A percentile compares a stretch with the other conserved stretches of the same genome.
phyloP scores from a whole-genome alignment of 2,888 invertebrate genomes.

The Erannis defoliaria region DNA sequence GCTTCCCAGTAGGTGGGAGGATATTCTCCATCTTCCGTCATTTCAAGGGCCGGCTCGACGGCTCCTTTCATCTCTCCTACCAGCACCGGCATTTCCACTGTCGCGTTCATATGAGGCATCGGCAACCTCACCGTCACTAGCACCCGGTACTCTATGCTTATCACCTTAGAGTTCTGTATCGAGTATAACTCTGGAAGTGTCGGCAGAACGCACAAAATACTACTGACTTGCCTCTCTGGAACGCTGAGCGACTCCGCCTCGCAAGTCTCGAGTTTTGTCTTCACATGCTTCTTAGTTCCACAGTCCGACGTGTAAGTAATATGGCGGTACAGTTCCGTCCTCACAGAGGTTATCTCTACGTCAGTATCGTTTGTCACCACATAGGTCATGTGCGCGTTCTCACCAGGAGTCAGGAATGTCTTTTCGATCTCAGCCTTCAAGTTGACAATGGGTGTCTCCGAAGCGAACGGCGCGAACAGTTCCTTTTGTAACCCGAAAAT shows the following conservation, averaged over 20 bases:
- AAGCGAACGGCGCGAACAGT: conserved; percentile 31
- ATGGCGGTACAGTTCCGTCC: conserved; percentile 21
- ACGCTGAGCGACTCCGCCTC: neutral
- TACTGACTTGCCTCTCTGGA: neutral
- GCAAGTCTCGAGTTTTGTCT: conserved; percentile 19
- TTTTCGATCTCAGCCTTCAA: conserved; percentile 33
- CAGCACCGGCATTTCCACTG: conserved; percentile 30
- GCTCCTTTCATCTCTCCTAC: conserved; percentile 33
- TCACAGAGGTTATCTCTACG: conserved; percentile 23
- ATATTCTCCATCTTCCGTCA: conserved; percentile 13
- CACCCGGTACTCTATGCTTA: conserved; percentile 31
- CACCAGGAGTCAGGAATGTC: conserved; percentile 34
- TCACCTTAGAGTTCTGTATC: conserved; percentile 27
- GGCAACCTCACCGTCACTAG: conserved; percentile 33
- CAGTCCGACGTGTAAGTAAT: conserved; percentile 33
- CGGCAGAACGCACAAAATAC: conserved; percentile 14
- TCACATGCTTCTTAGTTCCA: neutral
- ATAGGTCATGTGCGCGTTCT: conserved; percentile 25
- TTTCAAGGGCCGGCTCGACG: conserved; percentile 4
- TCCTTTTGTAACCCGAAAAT: conserved; percentile 39
- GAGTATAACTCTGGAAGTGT: conserved; percentile 35
- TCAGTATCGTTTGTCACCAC: conserved; percentile 34
- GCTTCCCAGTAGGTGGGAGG: conserved; percentile 33
- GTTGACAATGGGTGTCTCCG: conserved; percentile 18
- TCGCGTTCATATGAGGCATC: conserved; percentile 30